Percentiles rank a stretch among this genome's conserved stretches.
Conservation (phyloP, 2,888 invertebrate genomes). For the Pheosia tremula region DNA sequence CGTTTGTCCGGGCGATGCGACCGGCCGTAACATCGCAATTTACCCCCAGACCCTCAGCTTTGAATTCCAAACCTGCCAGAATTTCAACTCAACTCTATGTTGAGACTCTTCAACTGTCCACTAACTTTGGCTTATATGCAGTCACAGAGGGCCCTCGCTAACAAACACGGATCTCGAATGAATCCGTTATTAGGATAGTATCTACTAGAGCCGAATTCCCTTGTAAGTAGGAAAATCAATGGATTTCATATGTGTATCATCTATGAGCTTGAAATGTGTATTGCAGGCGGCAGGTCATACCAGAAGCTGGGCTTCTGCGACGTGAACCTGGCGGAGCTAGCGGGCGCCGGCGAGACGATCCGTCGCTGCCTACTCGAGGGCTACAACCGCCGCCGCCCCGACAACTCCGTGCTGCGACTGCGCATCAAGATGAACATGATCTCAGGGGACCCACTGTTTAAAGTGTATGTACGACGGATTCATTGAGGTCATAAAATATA, state of each 20-base stretch:
- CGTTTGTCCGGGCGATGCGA: not conserved
- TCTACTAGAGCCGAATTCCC: no score
- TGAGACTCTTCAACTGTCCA: not conserved
- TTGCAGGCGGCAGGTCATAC: conserved; percentile 89
- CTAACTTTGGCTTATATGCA: not conserved
- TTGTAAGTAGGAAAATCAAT: no score
- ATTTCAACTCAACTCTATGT: not conserved
- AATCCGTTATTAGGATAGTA: not conserved
- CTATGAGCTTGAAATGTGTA: not conserved
- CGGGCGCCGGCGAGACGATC: conserved; percentile 94
- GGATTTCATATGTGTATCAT: not conserved
- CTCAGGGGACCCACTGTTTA: conserved; percentile 98
- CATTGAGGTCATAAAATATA: no score
- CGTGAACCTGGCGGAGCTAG: conserved; percentile 98
- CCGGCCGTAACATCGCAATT: not conserved
- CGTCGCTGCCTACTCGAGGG: conserved; percentile 97
- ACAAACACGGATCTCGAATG: not conserved
- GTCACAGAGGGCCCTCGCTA: not conserved
- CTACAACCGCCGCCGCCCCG: conserved; percentile 97
- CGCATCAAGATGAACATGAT: conserved; percentile 97
- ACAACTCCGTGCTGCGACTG: conserved; percentile 97
- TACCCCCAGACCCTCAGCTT: not conserved
- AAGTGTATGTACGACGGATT: conserved; percentile 90
- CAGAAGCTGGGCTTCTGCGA: conserved; percentile 99
- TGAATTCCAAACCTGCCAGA: not conserved